Conservation (phyloP, 2,113 vertebrate species). For the Pachycephala philippinensis region DNA sequence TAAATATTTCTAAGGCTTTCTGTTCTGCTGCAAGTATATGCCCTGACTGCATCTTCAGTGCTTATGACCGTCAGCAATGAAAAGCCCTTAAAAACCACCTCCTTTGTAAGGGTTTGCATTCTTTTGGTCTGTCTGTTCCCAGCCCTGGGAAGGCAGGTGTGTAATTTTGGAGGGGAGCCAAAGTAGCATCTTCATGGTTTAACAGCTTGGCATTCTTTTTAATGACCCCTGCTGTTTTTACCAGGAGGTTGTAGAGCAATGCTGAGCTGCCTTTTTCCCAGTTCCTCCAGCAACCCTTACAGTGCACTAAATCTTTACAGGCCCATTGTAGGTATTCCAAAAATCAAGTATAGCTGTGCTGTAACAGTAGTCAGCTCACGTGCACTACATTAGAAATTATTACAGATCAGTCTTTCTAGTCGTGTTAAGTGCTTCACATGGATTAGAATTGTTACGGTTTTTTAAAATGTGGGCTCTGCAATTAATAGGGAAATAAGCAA, state of each 20-base stretch:
- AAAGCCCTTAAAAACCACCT: neutral
- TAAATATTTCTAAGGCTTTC: neutral
- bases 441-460: neutral
- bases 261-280: neutral
- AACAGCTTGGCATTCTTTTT: neutral
- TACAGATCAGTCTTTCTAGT: neutral
- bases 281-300: neutral
- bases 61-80: neutral
- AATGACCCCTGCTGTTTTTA: neutral
- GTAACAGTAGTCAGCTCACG: neutral
- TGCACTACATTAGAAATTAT: neutral
- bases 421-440: neutral
- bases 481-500: neutral
- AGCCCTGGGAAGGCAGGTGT: neutral
- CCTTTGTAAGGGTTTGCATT: neutral
- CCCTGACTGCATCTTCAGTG: neutral
- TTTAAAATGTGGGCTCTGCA: neutral
- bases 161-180: neutral
- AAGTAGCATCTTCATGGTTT: neutral
- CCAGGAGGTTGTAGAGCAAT: neutral
- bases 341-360: neutral
- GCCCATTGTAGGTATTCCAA: neutral
- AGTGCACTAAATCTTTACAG: neutral
- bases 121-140: neutral
- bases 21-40: neutral